These are phyloP conservation scores for Shargacucullia verbasci DNA, from an alignment of 2,888 invertebrate species.

Conservation along the genomic window DNA sequence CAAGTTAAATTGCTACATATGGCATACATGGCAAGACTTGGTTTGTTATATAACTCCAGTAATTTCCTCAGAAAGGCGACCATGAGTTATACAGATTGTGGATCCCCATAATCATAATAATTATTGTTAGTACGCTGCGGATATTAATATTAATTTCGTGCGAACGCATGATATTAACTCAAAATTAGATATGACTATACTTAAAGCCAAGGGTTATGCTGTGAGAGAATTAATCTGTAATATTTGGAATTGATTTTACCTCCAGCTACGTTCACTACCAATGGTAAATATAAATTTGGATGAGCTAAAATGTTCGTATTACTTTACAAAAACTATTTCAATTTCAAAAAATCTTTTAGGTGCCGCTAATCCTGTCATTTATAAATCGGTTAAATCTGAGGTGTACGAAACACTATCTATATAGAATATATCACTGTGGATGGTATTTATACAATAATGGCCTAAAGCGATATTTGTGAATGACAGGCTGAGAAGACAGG, in stretches of 20 bases:
- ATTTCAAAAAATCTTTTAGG: no score
- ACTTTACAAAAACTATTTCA: no score
- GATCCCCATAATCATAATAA: slow-evolving; percentile 44
- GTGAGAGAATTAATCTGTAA: neutral
- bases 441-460: no score
- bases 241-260: slow-evolving; percentile 10
- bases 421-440: no score
- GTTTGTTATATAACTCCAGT: slow-evolving; percentile 38
- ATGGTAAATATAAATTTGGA: no score
- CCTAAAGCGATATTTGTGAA: no score
- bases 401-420: no score
- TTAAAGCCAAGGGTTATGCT: slow-evolving; percentile 15
- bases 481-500: no score
- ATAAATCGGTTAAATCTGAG: no score
- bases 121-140: slow-evolving; percentile 37
- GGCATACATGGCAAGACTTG: slow-evolving; percentile 21
- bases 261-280: no score
- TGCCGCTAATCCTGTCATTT: no score
- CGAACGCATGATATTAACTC: slow-evolving; percentile 46
- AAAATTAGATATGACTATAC: slow-evolving; percentile 42
- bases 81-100: slow-evolving; percentile 30
- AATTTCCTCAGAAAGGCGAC: slow-evolving; percentile 31
- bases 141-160: slow-evolving; percentile 49
- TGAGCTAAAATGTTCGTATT: no score
- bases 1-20: slow-evolving; percentile 51